These are phyloP conservation scores for Melanotaenia nigrans DNA, from an alignment of 2,797 vertebrate genomes.

Conservation along the genomic window DNA sequence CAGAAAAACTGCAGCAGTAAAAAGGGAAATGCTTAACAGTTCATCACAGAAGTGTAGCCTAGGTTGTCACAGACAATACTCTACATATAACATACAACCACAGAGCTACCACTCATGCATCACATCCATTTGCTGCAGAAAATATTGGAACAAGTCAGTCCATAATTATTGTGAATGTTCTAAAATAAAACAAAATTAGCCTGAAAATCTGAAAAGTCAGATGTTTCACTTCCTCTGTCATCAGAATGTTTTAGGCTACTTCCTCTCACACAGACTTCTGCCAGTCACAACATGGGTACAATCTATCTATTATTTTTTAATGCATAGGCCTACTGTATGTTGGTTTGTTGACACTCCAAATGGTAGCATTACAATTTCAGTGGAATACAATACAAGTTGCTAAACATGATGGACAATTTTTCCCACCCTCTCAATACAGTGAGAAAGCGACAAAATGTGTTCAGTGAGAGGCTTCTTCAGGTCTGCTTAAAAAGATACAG, in stretches of 20 bases:
- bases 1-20: background rate
- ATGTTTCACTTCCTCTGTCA: constrained; percentile 3
- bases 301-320: too few species aligned
- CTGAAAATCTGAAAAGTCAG: background rate
- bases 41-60: background rate
- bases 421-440: background rate
- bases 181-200: background rate
- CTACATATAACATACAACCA: background rate
- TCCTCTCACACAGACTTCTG: background rate
- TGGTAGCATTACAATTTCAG: too few species aligned
- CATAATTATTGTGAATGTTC: background rate
- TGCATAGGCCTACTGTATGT: too few species aligned
- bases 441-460: too few species aligned
- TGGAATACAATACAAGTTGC: background rate
- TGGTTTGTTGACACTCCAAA: too few species aligned
- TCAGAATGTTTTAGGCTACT: background rate
- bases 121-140: background rate
- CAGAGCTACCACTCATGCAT: background rate
- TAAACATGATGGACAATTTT: background rate
- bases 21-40: background rate
- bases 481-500: background rate
- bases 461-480: background rate
- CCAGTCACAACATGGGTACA: background rate
- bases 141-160: background rate
- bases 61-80: background rate